phyloP scores from a whole-genome alignment of 2,113 vertebrate genomes.

The Microcebus griseorufus region DNA sequence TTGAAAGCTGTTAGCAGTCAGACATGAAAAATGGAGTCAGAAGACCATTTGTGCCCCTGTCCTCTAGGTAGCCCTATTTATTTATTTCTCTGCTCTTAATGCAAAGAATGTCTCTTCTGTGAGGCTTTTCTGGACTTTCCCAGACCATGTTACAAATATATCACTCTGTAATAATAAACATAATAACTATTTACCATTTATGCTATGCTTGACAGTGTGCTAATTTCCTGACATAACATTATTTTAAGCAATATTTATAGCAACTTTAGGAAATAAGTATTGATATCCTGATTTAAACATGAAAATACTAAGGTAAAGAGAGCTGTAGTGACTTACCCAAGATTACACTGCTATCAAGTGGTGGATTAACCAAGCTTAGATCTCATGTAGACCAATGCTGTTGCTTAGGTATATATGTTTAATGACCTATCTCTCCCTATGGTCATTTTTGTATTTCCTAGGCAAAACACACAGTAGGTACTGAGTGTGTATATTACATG shows the following conservation, averaged over 20 bases:
- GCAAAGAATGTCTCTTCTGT: background rate
- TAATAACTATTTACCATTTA: background rate
- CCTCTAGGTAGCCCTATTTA: background rate
- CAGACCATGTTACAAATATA: background rate
- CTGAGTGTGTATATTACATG: background rate
- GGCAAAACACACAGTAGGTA: background rate
- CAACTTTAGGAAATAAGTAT: constrained; percentile 16
- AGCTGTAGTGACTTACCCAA: background rate
- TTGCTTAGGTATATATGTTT: background rate
- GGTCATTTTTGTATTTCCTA: constrained; percentile 19
- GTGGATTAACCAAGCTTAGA: constrained; percentile 6
- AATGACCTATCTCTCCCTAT: background rate
- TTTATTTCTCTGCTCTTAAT: background rate
- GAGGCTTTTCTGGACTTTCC: constrained; percentile 15
- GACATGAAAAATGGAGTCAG: background rate
- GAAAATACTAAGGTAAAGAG: constrained; percentile 8
- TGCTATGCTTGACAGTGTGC: constrained; percentile 15
- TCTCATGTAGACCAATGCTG: background rate
- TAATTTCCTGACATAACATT: background rate
- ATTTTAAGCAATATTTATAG: background rate
- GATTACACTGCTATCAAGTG: background rate
- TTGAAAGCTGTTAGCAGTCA: constrained; percentile 31
- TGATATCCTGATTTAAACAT: background rate
- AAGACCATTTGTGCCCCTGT: background rate
- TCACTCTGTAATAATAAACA: background rate